Conservation (phyloP, 1,140 invertebrate genomes). For the Cotesia vestalis region DNA sequence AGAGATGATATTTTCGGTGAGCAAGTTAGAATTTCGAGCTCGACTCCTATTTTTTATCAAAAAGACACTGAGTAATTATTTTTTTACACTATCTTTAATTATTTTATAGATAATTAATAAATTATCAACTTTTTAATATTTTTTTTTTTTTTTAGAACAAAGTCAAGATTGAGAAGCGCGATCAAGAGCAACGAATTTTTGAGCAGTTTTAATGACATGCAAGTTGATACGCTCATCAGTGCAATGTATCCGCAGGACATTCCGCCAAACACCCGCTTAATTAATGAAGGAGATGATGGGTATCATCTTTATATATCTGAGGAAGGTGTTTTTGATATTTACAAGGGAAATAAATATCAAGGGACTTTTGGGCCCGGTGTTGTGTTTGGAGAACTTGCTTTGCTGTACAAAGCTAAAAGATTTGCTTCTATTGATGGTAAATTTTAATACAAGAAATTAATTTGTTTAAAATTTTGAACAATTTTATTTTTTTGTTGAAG, state of each 20-base stretch:
- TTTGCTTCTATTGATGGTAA: slow-evolving; percentile 85
- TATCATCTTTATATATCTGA: slow-evolving; percentile 84
- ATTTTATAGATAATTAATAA: background rate
- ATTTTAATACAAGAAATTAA: slow-evolving; percentile 36
- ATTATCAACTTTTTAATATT: background rate
- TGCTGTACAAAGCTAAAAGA: slow-evolving; percentile 91
- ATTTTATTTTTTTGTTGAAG: slow-evolving; percentile 1
- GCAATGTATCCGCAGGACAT: slow-evolving; percentile 89
- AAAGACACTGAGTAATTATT: slow-evolving; percentile 27
- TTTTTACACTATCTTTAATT: background rate
- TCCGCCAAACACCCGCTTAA: slow-evolving; percentile 79
- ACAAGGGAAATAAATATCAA: slow-evolving; percentile 76
- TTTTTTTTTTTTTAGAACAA: slow-evolving; percentile 40
- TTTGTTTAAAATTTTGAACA: slow-evolving; percentile 17
- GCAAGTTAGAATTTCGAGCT: background rate
- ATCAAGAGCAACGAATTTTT: slow-evolving; percentile 92
- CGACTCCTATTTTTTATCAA: slow-evolving; percentile 4
- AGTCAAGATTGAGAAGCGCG: slow-evolving; percentile 71
- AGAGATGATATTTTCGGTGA: slow-evolving; percentile 32
- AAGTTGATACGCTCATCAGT: slow-evolving; percentile 85
- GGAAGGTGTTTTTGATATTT: slow-evolving; percentile 86
- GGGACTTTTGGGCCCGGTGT: slow-evolving; percentile 84
- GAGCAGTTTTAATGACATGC: slow-evolving; percentile 87
- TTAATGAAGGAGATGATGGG: slow-evolving; percentile 86
- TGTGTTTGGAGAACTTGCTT: slow-evolving; percentile 93